These are phyloP conservation scores for Drosophila ironensis DNA, from an alignment of 1,140 invertebrate genomes.

Conservation along the genomic window DNA sequence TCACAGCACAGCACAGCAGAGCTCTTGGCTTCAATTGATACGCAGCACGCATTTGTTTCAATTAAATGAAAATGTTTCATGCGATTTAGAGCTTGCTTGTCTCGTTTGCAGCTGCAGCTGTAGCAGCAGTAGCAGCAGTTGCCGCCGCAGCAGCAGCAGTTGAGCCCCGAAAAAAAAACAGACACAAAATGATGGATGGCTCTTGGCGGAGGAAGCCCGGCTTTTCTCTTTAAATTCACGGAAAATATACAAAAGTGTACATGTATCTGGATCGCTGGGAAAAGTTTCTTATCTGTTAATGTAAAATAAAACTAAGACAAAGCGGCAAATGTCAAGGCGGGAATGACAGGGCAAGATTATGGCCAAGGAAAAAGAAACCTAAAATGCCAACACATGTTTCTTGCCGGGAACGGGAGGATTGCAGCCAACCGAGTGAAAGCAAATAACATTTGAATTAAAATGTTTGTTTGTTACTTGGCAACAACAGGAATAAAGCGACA, in stretches of 20 bases:
- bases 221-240: background rate
- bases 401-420: conserved; percentile 14
- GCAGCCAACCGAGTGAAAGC: conserved; percentile 33
- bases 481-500: conserved; percentile 16
- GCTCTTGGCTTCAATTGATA: conserved; percentile 66
- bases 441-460: conserved; percentile 56
- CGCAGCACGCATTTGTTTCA: conserved; percentile 79
- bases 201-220: conserved; percentile 18
- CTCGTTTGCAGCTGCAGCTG: background rate
- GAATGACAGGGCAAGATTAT: conserved; percentile 22
- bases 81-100: conserved; percentile 26
- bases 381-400: conserved; percentile 21
- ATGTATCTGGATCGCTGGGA: background rate
- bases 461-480: conserved; percentile 13
- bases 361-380: conserved; percentile 2
- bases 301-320: conserved; percentile 24
- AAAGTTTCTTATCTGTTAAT: conserved; percentile 46
- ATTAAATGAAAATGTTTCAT: conserved; percentile 78
- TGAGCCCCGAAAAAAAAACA: too few species aligned
- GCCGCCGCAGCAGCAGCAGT: background rate
- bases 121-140: background rate
- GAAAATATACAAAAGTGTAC: too few species aligned
- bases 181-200: conserved; percentile 37
- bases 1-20: too few species aligned
- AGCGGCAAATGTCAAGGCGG: conserved; percentile 1